Base-by-base conservation (phyloP, 2,888 invertebrate genomes). In the Clepsis dumicolana region DNA sequence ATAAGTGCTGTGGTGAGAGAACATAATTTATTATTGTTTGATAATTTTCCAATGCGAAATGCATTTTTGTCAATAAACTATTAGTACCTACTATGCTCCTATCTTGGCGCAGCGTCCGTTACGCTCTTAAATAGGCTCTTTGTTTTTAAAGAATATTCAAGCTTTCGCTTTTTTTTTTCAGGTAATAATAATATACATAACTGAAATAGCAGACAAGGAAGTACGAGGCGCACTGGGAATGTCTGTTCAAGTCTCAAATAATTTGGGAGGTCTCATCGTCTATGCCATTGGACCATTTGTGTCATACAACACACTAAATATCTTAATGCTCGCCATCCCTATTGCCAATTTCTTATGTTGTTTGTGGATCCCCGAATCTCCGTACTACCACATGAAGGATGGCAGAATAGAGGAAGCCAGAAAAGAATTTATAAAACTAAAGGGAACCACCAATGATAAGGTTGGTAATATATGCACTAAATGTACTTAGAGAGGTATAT, bases 351-450 rank as follows among this genome's bases (percentile, higher is more conserved):
- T 94, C 53, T 41, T 91, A 0, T 79, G 88, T 0, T 94, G 95
- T 75, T 70, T 88, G 7, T 94, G 94, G 94, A 92, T 95, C 83
- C 95, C 95, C 0, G 95, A 95, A 75, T 95, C 95, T 0, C 95
- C 95, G 1, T 95, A 95, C 74, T 95, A 92, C 73, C 87, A 95
- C 54, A 80, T 96, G 41, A 94, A 94, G 80, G 91, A 92, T 68
- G 94, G 91, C 0, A 85, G 91, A 29, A 75, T 90, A 2, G 89
- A 87, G 1, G 90, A 90, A 0, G 95, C 95, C 0, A 89, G 84
- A 72, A 88, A 83, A 38, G 91, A 87, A 65, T 89, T 94, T 48
- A 84, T 85, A 76, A 80, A 80, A 44, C 74, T 95, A 14, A 94
- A 91, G 72, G 91, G 94, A 24, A 86, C 87, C 56, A 84, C 80